Evolutionary conservation across 1,140 invertebrate species (phyloP), one percentile per base, ranked within the genome.

Genomic region (Saccostrea echinata): DNA sequence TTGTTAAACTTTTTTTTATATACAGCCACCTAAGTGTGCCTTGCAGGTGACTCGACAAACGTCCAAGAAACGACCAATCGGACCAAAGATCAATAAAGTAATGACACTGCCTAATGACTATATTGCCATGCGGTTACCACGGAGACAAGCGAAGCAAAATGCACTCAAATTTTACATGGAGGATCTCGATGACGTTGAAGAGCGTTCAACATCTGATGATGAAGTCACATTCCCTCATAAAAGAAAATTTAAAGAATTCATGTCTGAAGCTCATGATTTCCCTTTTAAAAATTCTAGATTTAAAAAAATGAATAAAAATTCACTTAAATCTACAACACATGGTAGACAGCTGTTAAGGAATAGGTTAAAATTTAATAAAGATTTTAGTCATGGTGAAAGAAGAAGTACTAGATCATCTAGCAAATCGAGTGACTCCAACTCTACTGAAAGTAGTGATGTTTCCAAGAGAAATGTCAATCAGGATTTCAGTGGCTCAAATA

Each of bases 121-220:
- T 24, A 89, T 89, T 85, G 88, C 88, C 4, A 84, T 83, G 52
- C 68, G 88, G 80, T 57, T 89, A 61, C 88, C 88, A 30, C 51
- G 83, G 55, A 84, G 88, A 33, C 86, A 89, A 53, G 88, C 88
- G 11, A 88, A 55, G 9, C 64, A 88, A 16, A 88, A 84, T 81
- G 87, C 83, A 8, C 80, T 88, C 3, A 61, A 68, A 35, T 81
- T 88, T 57, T 88, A 88, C 27, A 71, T 88, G 33, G 87, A 88
- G n/a, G 87, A 88, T 82, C 16, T 88, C 1, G 87, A 88, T 4
- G 83, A 88, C 13, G 71, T 52, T 81, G 51, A 80, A 43, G 84
- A 88, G 2, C 61, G 61, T 30, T 80, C 84, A 21, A 57, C 27
- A 27, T 71, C 83, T 51, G 68, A 71, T 11, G 83, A 71, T n/a